Conservation (phyloP, 2,113 vertebrate species). For the Neofelis nebulosa region DNA sequence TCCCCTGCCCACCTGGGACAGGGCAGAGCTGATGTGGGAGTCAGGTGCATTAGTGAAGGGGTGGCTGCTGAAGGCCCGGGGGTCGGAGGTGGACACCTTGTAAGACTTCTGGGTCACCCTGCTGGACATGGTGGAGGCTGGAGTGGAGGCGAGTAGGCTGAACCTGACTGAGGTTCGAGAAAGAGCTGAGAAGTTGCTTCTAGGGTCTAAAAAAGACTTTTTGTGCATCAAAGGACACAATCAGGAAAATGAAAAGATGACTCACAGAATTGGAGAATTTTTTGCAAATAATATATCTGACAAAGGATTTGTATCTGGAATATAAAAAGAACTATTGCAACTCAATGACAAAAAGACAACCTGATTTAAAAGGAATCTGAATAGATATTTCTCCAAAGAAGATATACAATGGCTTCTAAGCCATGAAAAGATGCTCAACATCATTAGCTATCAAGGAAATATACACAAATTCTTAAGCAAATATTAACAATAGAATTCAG, state of each 20-base stretch:
- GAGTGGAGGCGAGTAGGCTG: too few species aligned
- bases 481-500: not conserved
- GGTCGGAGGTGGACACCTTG: too few species aligned
- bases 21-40: too few species aligned
- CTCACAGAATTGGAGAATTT: not conserved
- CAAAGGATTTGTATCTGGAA: not conserved
- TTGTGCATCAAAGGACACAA: not conserved
- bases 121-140: too few species aligned
- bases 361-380: not conserved
- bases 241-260: slow-evolving; percentile 23
- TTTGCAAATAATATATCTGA: not conserved
- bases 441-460: not conserved
- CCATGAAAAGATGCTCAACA: not conserved
- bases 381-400: not conserved
- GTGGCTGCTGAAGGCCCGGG: too few species aligned
- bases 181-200: too few species aligned
- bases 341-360: not conserved
- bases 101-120: too few species aligned
- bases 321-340: not conserved
- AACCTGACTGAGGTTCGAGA: too few species aligned
- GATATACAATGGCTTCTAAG: not conserved
- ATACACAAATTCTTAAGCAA: not conserved
- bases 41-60: too few species aligned
- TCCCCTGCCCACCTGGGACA: too few species aligned
- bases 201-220: too few species aligned